Conservation (phyloP, 2,113 vertebrate species). For the Bagarius yarrelli region DNA sequence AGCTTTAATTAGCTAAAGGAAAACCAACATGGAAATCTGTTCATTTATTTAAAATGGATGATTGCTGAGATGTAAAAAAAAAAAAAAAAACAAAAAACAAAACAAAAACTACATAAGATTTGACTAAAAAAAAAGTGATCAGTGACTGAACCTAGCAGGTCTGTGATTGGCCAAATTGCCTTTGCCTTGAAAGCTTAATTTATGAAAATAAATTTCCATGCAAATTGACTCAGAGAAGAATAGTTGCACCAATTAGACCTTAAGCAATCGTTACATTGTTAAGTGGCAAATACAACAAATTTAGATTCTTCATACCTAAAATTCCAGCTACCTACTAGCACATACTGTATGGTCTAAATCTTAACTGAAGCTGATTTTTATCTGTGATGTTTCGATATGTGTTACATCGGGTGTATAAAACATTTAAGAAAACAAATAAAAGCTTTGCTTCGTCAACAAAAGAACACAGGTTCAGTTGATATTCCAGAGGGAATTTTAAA, state of each 20-base stretch:
- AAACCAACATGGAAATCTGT: neutral
- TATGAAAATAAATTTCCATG: no score
- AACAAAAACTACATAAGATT: neutral
- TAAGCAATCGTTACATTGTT: neutral
- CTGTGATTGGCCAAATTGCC: neutral
- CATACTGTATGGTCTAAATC: no score
- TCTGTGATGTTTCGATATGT: neutral
- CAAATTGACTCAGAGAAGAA: no score
- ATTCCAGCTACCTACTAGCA: neutral
- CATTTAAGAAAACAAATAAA: neutral
- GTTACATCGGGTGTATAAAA: neutral
- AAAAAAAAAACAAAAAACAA: neutral
- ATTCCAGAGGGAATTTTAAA: neutral
- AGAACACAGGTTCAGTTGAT: neutral
- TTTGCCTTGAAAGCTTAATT: neutral
- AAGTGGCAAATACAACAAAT: neutral
- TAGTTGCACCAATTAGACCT: neutral
- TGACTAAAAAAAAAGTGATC: neutral
- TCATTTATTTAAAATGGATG: neutral
- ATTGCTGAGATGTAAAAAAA: neutral
- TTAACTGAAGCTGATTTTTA: neutral
- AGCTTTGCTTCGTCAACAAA: neutral
- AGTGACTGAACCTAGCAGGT: neutral
- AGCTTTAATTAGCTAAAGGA: conserved; percentile 22
- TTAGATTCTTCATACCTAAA: neutral